These are phyloP conservation scores for Conops quadrifasciatus DNA, from an alignment of 2,888 invertebrate genomes.

Conservation along the genomic window DNA sequence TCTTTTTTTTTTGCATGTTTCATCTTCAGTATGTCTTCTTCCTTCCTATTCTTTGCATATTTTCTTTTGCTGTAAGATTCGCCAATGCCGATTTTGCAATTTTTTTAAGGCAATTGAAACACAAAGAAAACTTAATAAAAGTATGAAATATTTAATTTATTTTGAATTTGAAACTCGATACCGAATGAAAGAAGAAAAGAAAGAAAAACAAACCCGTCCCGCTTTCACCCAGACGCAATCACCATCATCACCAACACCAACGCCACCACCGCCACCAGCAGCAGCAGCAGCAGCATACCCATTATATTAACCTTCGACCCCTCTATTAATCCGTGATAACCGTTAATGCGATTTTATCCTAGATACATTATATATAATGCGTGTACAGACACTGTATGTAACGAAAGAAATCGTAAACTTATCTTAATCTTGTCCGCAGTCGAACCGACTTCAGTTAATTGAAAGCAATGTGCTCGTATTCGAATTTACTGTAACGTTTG, in stretches of 20 bases:
- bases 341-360: constrained; percentile 44
- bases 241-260: background rate
- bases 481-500: background rate
- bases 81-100: constrained; percentile 7
- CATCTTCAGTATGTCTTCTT: too few species aligned
- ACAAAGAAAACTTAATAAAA: too few species aligned
- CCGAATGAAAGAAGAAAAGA: constrained; percentile 39
- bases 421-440: constrained; percentile 38
- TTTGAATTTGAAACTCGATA: background rate
- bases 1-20: too few species aligned
- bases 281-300: background rate
- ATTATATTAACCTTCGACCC: background rate
- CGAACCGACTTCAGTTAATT: constrained; percentile 23
- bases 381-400: constrained; percentile 55
- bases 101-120: constrained; percentile 5
- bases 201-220: background rate
- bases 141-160: constrained; percentile 7
- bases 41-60: too few species aligned
- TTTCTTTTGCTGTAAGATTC: background rate
- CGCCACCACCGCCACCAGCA: background rate
- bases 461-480: constrained; percentile 11
- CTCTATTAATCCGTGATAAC: background rate
- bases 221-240: constrained; percentile 11
- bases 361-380: constrained; percentile 65
- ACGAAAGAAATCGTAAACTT: constrained; percentile 31